Evolutionary conservation across 53 echinoderm and acorn worm genomes (phyloP).

Genomic region (Zoroaster sp.): DNA sequence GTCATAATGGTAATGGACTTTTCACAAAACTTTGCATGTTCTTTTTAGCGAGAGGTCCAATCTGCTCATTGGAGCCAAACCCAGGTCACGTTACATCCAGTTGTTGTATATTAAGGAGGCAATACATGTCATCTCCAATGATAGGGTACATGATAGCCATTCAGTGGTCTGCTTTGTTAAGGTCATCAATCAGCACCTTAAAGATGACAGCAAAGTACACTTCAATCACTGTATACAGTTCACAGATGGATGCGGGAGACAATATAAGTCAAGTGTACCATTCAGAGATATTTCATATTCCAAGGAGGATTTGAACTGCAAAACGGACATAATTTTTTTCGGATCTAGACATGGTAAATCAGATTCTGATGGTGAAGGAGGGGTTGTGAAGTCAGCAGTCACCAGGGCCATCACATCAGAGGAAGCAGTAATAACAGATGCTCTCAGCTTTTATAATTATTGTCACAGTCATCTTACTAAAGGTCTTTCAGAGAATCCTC

Average conservation of each 20-base stretch:
- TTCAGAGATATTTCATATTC: conserved; percentile 26
- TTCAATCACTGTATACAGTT: conserved; percentile 8
- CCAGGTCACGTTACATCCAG: conserved; percentile 15
- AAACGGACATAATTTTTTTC: conserved; percentile 18
- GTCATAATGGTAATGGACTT: conserved; percentile 10
- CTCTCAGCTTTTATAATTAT: conserved; percentile 21
- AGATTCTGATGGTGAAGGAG: conserved; percentile 45
- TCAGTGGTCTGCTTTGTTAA: neutral
- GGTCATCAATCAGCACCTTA: neutral
- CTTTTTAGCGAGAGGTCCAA: conserved; percentile 21
- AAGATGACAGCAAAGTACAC: neutral
- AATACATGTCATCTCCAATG: conserved; percentile 5
- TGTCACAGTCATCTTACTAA: conserved; percentile 20
- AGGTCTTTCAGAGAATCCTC: neutral
- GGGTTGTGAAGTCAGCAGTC: conserved; percentile 25
- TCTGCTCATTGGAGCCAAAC: conserved; percentile 29
- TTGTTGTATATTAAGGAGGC: neutral
- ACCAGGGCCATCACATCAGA: conserved; percentile 15
- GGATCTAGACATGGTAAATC: conserved; percentile 48
- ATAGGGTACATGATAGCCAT: conserved; percentile 17
- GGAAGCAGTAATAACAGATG: conserved; percentile 22
- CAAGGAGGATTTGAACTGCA: conserved; percentile 7
- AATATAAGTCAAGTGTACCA: conserved; percentile 10
- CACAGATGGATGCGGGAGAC: conserved; percentile 40
- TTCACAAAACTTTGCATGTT: neutral